Evolutionary conservation across 2,888 invertebrate species (phyloP), one percentile per base, ranked within the genome.

Genomic region (Didymodactylos carnosus): DNA sequence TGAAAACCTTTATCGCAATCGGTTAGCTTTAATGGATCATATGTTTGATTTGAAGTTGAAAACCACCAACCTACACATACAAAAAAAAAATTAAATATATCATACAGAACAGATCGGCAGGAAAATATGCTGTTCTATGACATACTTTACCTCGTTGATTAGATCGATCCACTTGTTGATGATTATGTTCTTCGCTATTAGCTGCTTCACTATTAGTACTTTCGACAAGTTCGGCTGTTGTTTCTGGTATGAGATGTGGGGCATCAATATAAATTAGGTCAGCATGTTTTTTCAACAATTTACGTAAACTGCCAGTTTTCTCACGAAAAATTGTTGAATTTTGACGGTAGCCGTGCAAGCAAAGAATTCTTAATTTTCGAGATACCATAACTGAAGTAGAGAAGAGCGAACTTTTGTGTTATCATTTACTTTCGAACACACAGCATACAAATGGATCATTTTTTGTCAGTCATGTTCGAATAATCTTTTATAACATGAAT

Each of bases 321-420:
- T 75, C 72, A 43, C 72, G 39, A 41, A 75, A 75, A 13, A 69
- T 25, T 49, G 39, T 72, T 53, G 46, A 62, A 51, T 51, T 75
- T 43, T 75, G 75, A 27, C 75, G 75, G 39, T 75, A 75, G 8
- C 75, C 75, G 51, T 75, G 75, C 29, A 75, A 35, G 53, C 71
- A 71, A 2, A 75, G 25, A 19, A 75, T 69, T 19, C 62, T 29
- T 35, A 62, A 62, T 62, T n/a, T n/a, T n/a, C n/a, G n/a, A n/a
- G n/a, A n/a, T n/a, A n/a, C n/a, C n/a, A n/a, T n/a, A n/a, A n/a
- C n/a, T n/a, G n/a, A n/a, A n/a, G n/a, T n/a, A n/a, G n/a, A n/a
- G n/a, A n/a, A n/a, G n/a, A n/a, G n/a, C n/a, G n/a, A n/a, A n/a
- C n/a, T n/a, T n/a, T n/a, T n/a, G n/a, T n/a, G n/a, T n/a, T n/a